Evolutionary conservation across 2,797 vertebrate species (phyloP).

Genomic region (Sus cebifrons): DNA sequence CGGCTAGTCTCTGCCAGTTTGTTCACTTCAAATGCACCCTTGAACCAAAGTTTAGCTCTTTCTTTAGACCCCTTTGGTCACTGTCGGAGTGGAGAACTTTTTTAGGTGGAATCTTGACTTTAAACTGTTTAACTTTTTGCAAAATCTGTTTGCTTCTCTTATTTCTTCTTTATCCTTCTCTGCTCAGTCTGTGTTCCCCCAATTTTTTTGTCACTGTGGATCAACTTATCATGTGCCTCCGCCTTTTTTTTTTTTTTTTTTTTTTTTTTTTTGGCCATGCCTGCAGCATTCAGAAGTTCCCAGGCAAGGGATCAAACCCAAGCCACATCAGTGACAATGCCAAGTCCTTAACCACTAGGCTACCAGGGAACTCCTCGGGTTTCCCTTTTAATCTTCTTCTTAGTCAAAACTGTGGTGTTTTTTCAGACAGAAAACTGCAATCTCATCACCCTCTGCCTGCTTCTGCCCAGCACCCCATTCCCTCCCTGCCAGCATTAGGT

Average conservation of each 20-base stretch:
- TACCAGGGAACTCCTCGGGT: too few relatives aligned
- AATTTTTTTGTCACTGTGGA: neutral
- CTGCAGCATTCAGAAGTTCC: too few relatives aligned
- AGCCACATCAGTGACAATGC: too few relatives aligned
- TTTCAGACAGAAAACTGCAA: neutral
- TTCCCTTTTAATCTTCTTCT: conserved; percentile 8
- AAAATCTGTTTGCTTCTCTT: neutral
- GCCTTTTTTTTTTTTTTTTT: too few relatives aligned
- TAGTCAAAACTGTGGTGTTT: neutral
- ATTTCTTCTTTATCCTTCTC: neutral
- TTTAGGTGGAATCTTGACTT: neutral
- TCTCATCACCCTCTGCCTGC: neutral
- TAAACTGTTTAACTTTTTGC: neutral
- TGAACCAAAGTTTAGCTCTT: neutral
- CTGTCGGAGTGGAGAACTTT: neutral
- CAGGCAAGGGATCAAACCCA: too few relatives aligned
- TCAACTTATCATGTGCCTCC: neutral
- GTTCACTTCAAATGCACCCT: neutral
- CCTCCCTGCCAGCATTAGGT: neutral
- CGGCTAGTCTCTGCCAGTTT: neutral
- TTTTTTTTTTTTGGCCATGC: too few relatives aligned
- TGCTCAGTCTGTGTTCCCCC: neutral
- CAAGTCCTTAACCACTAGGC: too few relatives aligned
- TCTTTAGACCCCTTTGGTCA: neutral
- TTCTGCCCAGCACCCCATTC: neutral